A percentile compares a stretch with the other conserved stretches of the same genome.
phyloP scores from a whole-genome alignment of 2,113 vertebrate species.

The Hemicordylus capensis region DNA sequence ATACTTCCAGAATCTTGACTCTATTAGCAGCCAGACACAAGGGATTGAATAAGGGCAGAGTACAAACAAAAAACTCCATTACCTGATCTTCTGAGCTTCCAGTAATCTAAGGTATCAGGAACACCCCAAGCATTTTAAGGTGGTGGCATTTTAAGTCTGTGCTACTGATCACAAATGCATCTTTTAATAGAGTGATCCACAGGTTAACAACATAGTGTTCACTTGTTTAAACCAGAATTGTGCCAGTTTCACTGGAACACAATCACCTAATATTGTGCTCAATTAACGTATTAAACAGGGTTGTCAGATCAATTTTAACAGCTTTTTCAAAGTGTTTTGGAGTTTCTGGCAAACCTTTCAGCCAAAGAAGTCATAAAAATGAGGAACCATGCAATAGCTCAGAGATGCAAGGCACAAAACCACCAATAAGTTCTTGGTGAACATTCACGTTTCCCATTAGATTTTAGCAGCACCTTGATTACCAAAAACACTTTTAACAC shows the following conservation, averaged over 20 bases:
- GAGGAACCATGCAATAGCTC: neutral
- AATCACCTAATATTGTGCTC: neutral
- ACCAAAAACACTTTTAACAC: conserved; percentile 26
- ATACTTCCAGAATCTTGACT: neutral
- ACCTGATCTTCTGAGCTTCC: neutral
- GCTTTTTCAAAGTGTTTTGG: neutral
- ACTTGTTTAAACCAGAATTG: neutral
- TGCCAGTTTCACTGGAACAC: neutral
- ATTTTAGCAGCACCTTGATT: neutral
- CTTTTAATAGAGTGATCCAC: neutral
- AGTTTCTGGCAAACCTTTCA: neutral
- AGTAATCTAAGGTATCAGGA: neutral
- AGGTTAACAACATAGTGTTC: neutral
- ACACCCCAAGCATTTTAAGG: neutral
- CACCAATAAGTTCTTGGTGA: neutral
- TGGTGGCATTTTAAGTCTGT: neutral
- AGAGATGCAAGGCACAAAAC: neutral
- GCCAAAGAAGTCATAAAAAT: neutral
- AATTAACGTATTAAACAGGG: neutral
- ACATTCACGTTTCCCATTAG: neutral
- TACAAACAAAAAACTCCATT: neutral
- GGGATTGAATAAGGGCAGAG: neutral
- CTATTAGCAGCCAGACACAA: neutral
- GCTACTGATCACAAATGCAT: neutral
- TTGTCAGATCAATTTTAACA: neutral